These are phyloP conservation scores for Scrobipalpa costella DNA, from an alignment of 2,888 invertebrate species.

Conservation along the genomic window DNA sequence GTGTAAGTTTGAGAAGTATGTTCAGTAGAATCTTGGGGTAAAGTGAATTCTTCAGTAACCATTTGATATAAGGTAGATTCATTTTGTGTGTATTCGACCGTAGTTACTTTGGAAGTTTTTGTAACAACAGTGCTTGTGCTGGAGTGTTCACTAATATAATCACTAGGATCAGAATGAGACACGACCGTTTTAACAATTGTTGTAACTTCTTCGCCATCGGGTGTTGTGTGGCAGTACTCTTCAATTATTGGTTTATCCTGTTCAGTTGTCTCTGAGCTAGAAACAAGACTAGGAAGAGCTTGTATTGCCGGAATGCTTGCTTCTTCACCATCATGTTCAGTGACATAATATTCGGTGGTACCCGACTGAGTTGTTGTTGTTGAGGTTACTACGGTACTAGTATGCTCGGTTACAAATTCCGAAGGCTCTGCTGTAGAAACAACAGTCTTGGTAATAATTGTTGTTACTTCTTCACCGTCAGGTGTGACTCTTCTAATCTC, in stretches of 20 bases:
- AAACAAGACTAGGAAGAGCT: too few species aligned
- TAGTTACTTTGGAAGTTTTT: slow-evolving; percentile 60
- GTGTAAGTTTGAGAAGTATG: slow-evolving; percentile 44
- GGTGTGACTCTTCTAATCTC: slow-evolving; percentile 46
- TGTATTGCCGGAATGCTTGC: background rate
- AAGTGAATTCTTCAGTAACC: slow-evolving; percentile 48
- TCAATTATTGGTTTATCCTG: slow-evolving; percentile 37
- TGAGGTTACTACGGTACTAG: slow-evolving; percentile 54
- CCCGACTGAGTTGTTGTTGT: slow-evolving; percentile 29
- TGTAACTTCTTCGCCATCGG: slow-evolving; percentile 34
- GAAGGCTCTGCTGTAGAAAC: slow-evolving; percentile 53
- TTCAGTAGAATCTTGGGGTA: slow-evolving; percentile 41
- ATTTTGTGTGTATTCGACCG: slow-evolving; percentile 60
- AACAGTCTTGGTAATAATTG: slow-evolving; percentile 49
- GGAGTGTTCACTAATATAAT: slow-evolving; percentile 40
- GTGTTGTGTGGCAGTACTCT: slow-evolving; percentile 27
- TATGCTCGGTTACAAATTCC: slow-evolving; percentile 56
- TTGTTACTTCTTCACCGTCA: slow-evolving; percentile 51
- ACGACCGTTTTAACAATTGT: slow-evolving; percentile 37
- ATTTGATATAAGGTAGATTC: slow-evolving; percentile 59
- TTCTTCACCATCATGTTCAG: slow-evolving; percentile 12
- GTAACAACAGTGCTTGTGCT: slow-evolving; percentile 40
- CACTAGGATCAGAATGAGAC: slow-evolving; percentile 37
- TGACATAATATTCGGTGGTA: slow-evolving; percentile 24
- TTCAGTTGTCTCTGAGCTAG: background rate